Percentiles rank a stretch among this genome's conserved stretches.
phyloP scores from a whole-genome alignment of 2,113 vertebrate species.

The Onychorhynchus coronatus region DNA sequence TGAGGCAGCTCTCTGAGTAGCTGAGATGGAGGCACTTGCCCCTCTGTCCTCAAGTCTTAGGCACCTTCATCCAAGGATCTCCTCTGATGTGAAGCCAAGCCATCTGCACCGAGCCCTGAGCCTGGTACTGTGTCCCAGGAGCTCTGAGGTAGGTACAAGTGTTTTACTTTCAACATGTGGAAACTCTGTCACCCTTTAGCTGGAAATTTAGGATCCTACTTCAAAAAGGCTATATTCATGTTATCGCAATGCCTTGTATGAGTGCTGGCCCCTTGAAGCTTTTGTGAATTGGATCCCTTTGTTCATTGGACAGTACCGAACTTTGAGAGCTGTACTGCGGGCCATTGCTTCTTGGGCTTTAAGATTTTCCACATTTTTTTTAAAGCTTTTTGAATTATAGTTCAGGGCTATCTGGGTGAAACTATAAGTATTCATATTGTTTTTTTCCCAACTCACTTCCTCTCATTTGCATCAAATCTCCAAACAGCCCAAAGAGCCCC shows the following conservation, averaged over 20 bases:
- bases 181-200: not conserved
- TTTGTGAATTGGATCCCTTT: not conserved
- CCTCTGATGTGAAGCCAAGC: fast-evolving
- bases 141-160: not conserved
- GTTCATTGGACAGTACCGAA: not conserved
- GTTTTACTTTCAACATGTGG: not conserved
- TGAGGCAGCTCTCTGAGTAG: fast-evolving
- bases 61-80: not conserved
- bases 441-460: not conserved
- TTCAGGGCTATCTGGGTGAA: not conserved
- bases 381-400: not conserved
- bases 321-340: not conserved
- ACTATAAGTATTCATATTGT: not conserved
- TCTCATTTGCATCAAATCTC: not conserved
- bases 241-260: not conserved
- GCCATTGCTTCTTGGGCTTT: not conserved
- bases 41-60: not conserved
- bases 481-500: not conserved
- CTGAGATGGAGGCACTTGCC: not conserved
- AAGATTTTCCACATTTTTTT: not conserved
- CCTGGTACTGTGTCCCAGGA: not conserved
- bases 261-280: not conserved
- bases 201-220: not conserved
- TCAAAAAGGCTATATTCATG: not conserved
- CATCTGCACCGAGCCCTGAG: not conserved